phyloP scores from a whole-genome alignment of 2,797 vertebrate genomes.

The Squalus acanthias region DNA sequence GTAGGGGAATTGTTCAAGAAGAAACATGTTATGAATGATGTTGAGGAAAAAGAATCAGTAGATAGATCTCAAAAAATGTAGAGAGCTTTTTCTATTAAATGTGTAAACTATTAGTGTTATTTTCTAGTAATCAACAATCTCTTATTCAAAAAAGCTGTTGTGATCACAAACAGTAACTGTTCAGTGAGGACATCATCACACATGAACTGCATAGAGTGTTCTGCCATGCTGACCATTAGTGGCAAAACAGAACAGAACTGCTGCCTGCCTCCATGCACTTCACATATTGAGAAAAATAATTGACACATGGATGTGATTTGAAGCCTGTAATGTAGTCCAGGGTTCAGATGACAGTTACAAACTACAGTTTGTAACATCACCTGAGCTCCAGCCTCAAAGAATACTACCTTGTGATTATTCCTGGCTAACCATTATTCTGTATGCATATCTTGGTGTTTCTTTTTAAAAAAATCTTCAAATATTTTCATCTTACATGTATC shows the following conservation, averaged over 20 bases:
- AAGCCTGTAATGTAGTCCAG: not conserved
- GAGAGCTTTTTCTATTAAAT: not conserved
- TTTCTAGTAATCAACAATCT: not conserved
- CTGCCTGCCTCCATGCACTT: not conserved
- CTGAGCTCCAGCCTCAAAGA: not conserved
- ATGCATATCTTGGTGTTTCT: not conserved
- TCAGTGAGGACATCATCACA: not conserved
- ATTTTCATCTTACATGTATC: not conserved
- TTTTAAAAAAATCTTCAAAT: not conserved
- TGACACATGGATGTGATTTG: not conserved
- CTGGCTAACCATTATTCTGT: not conserved
- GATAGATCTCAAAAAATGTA: not conserved
- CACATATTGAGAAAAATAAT: not conserved
- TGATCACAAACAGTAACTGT: not conserved
- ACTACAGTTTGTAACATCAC: not conserved
- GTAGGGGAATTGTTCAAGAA: not conserved
- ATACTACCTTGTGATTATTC: not conserved
- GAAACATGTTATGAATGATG: not conserved
- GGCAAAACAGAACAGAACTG: not conserved
- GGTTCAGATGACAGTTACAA: not conserved
- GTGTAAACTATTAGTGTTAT: not conserved
- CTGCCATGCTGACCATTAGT: not conserved
- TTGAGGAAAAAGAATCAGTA: not conserved
- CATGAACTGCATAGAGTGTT: not conserved
- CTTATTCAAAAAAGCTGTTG: not conserved